Conservation (phyloP, 2,888 invertebrate species). For the Macaria liturata region DNA sequence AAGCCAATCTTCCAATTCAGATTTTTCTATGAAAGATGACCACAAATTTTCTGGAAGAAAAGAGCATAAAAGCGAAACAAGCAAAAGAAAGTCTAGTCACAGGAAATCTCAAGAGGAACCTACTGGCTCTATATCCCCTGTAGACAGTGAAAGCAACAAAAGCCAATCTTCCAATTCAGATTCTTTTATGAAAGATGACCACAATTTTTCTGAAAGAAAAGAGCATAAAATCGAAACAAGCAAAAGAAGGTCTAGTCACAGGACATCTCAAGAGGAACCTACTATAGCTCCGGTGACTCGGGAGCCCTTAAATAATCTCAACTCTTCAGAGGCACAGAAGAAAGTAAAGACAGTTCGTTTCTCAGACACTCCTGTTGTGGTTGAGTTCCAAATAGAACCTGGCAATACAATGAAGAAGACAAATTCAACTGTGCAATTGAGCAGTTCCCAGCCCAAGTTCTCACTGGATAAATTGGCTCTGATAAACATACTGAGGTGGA, state of each 20-base stretch:
- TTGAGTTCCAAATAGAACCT: slow-evolving; percentile 64
- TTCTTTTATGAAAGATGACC: slow-evolving; percentile 14
- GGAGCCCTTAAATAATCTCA: slow-evolving; percentile 45
- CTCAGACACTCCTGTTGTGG: slow-evolving; percentile 53
- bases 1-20: slow-evolving; percentile 10
- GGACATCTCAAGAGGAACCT: slow-evolving; percentile 28
- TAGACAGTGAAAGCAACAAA: neutral
- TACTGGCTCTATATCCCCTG: slow-evolving; percentile 15
- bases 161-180: slow-evolving; percentile 11
- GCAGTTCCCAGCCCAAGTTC: slow-evolving; percentile 44
- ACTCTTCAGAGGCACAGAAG: too few species aligned
- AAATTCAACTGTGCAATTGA: too few species aligned
- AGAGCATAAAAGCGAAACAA: slow-evolving; percentile 15
- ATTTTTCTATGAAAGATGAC: slow-evolving; percentile 14
- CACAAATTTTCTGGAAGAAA: slow-evolving; percentile 15
- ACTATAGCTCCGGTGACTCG: slow-evolving; percentile 55
- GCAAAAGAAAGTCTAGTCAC: slow-evolving; percentile 27
- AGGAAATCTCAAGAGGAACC: slow-evolving; percentile 1
- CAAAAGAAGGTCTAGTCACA: slow-evolving; percentile 27
- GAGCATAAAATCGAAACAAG: slow-evolving; percentile 15
- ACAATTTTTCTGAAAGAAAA: slow-evolving; percentile 15
- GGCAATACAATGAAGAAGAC: slow-evolving; percentile 69
- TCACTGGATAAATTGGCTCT: slow-evolving; percentile 76
- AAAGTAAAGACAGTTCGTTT: slow-evolving; percentile 56
- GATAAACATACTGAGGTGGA: slow-evolving; percentile 85